Conservation (phyloP, 1,140 invertebrate species). For the Bactericera cockerelli region DNA sequence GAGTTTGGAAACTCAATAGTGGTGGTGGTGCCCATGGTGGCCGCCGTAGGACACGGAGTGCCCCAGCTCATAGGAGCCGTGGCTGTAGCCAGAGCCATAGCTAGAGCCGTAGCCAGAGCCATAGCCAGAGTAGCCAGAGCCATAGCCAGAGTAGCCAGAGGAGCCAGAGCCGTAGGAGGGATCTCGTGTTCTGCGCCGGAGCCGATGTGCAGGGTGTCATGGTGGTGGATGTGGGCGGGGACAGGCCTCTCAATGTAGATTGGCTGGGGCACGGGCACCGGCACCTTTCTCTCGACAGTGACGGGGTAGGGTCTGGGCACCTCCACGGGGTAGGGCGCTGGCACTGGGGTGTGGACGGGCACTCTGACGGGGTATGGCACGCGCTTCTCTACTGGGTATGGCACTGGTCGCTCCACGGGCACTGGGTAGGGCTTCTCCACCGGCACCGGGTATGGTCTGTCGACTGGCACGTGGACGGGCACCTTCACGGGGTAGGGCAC, state of each 20-base stretch:
- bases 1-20: too few species aligned
- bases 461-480: conserved; percentile 40
- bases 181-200: background rate
- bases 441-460: conserved; percentile 40
- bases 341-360: conserved; percentile 18
- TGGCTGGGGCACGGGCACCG: conserved; percentile 25
- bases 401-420: conserved; percentile 34
- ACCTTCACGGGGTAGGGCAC: conserved; percentile 19
- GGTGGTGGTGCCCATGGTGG: too few species aligned
- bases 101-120: too few species aligned
- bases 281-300: conserved; percentile 40
- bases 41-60: too few species aligned
- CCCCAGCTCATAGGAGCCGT: too few species aligned
- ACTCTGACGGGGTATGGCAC: conserved; percentile 28
- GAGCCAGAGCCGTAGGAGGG: too few species aligned
- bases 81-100: too few species aligned
- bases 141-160: too few species aligned
- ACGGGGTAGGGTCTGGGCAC: conserved; percentile 50
- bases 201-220: background rate
- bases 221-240: conserved; percentile 3
- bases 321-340: conserved; percentile 42
- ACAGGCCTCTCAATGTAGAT: conserved; percentile 11
- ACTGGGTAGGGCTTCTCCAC: conserved; percentile 32
- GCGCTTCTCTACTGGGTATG: conserved; percentile 38
- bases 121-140: too few species aligned